phyloP scores from a whole-genome alignment of 2,888 invertebrate species.

The Hipparchia sbordonii region DNA sequence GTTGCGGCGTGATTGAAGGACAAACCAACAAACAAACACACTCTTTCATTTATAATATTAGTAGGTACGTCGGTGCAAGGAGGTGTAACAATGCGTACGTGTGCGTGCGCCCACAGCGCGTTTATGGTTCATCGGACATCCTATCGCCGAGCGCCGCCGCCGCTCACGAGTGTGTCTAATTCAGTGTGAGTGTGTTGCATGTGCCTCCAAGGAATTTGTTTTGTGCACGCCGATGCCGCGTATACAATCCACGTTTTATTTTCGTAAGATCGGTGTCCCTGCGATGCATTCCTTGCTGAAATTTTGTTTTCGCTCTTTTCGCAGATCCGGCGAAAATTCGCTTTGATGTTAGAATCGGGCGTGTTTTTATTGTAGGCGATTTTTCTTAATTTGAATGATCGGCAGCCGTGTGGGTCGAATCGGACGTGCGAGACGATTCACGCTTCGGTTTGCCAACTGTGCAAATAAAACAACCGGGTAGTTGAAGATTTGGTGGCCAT shows the following conservation, averaged over 20 bases:
- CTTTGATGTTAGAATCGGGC: conserved; percentile 56
- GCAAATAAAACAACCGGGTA: not conserved
- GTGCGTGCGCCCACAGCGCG: conserved; percentile 46
- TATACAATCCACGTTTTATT: conserved; percentile 73
- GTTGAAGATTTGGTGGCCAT: not conserved
- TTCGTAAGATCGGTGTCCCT: conserved; percentile 68
- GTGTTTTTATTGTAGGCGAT: conserved; percentile 31
- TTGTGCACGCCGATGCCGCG: conserved; percentile 68
- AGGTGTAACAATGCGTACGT: conserved; percentile 38
- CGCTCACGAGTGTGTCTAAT: conserved; percentile 77
- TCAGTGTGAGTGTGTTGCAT: conserved; percentile 74
- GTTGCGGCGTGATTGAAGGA: no score
- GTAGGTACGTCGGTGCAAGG: not conserved
- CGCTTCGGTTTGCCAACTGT: not conserved
- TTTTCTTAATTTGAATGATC: conserved; percentile 40
- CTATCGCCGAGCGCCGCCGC: conserved; percentile 50
- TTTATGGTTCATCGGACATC: conserved; percentile 63
- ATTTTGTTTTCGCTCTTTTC: conserved; percentile 65
- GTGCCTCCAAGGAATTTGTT: conserved; percentile 77
- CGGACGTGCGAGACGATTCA: conserved; percentile 10
- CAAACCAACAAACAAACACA: no score
- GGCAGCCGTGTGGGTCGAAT: conserved; percentile 41
- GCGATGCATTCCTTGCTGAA: conserved; percentile 62
- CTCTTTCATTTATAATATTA: no score
- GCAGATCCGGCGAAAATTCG: conserved; percentile 51